Base-by-base conservation (phyloP, 2,797 vertebrate genomes). In the Syndactyla subalaris region DNA sequence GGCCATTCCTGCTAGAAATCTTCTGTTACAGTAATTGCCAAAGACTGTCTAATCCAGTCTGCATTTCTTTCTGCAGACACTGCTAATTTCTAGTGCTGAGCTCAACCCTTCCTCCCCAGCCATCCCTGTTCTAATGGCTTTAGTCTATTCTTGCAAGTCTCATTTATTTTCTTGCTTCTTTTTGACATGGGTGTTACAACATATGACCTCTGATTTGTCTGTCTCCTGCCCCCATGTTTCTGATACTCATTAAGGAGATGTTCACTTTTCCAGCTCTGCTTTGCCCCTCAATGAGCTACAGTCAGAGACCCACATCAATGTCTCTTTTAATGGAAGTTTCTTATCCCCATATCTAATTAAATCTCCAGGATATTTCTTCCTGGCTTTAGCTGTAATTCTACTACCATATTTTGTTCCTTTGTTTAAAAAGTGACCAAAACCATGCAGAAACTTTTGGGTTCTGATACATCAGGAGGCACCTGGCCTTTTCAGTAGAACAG, bases 151-250 rank as follows among this genome's bases (percentile, higher is more conserved):
- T 90, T 91, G 61, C 59, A 82, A 82, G 74, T 95, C 91, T 93
- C 63, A 94, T 95, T 93, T 91, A 95, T 96, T 96, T 95, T 83
- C 91, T 93, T 88, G 59, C 63, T 87, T 95, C 71, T 79, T 88
- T 93, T 86, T 92, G 80, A 68, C 83, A 71, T 0, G 1, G 73
- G 46, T 71, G 82, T 73, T 84, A 70, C 66, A 73, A 78, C 62
- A 55, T 7, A 30, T 84, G 85, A 82, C 88, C 77, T 94, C 88
- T 87, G 77, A 93, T 81, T 95, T 81, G 38, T 84, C 89, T 88
- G 71, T 79, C 73, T 95, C 45, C 77, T 88, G 52, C 74, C 45
- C 52, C 70, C 45, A 11, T 67, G 77, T 84, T 94, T 92, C 89
- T 93, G 76, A 86, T 91, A 84, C 73, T 94, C 91, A 90, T 95